A percentile compares a stretch with the other conserved stretches of the same genome.
Evolutionary conservation across 2,888 invertebrate genomes (phyloP).

Genomic region (Tinea trinotella): DNA sequence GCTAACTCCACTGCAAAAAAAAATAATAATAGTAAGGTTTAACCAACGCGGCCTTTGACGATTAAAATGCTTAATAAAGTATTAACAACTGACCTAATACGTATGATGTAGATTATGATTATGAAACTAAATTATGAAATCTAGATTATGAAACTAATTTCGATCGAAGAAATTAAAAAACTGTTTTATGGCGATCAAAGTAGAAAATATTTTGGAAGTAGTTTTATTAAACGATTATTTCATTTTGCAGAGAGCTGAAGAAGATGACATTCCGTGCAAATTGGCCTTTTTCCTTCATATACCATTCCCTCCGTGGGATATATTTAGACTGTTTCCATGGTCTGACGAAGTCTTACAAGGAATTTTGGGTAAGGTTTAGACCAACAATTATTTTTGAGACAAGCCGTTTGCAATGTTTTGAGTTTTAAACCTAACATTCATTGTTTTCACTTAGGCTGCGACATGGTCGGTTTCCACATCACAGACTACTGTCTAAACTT

Average conservation of each 20-base stretch:
- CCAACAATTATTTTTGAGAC: background rate
- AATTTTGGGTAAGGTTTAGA: slow-evolving; percentile 76
- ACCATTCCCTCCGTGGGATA: slow-evolving; percentile 96
- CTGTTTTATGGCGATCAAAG: no score
- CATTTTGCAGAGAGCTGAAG: slow-evolving; percentile 77
- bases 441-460: slow-evolving; percentile 74
- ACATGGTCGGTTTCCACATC: slow-evolving; percentile 94
- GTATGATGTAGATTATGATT: no score
- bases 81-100: background rate
- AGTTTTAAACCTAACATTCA: background rate
- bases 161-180: no score
- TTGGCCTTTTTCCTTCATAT: slow-evolving; percentile 95
- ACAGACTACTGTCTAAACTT: slow-evolving; percentile 93
- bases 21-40: background rate
- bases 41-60: background rate
- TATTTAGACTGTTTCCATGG: slow-evolving; percentile 91
- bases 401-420: background rate
- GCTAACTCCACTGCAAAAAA: background rate
- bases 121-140: no score
- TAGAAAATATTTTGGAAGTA: no score
- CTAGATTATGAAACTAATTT: no score
- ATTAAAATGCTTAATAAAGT: background rate
- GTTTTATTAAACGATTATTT: no score
- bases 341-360: slow-evolving; percentile 95
- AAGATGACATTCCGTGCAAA: slow-evolving; percentile 82